phyloP scores from a whole-genome alignment of 64 coral and sea anemone species.

The Montipora foliosa region DNA sequence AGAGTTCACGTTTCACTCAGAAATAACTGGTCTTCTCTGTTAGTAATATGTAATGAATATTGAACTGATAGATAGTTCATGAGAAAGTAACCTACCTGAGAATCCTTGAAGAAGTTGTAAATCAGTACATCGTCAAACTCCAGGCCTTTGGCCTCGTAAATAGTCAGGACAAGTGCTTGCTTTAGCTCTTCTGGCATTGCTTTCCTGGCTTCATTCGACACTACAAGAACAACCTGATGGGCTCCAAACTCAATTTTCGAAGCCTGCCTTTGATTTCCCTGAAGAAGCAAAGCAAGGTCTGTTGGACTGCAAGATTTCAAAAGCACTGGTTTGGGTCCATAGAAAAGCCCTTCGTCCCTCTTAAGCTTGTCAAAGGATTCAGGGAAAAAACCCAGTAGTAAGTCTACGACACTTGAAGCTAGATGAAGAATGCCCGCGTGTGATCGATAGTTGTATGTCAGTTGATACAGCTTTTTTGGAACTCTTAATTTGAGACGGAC shows the following conservation, averaged over 20 bases:
- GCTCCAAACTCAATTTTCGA: conserved; percentile 77
- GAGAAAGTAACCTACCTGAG: conserved; percentile 25
- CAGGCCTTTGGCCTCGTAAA: conserved; percentile 69
- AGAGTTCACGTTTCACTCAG: no score
- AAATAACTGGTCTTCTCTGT: no score
- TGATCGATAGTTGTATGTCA: conserved; percentile 94
- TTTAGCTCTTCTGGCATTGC: conserved; percentile 62
- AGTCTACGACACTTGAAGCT: conserved; percentile 83
- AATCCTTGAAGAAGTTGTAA: conserved; percentile 77
- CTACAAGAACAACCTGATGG: conserved; percentile 57
- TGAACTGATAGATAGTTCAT: not conserved
- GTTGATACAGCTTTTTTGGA: conserved; percentile 84
- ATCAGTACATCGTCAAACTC: conserved; percentile 79
- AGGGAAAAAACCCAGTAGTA: conserved; percentile 83
- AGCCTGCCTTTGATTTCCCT: conserved; percentile 56
- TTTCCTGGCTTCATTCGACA: conserved; percentile 58
- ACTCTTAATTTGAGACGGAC: conserved; percentile 5
- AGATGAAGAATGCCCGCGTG: conserved; percentile 88
- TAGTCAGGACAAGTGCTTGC: conserved; percentile 68
- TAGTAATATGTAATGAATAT: no score
- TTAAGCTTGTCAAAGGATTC: conserved; percentile 92
- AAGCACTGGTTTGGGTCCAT: conserved; percentile 81
- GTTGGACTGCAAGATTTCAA: conserved; percentile 46
- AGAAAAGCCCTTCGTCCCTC: conserved; percentile 87
- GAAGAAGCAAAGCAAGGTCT: conserved; percentile 63